Conservation (phyloP, 2,113 vertebrate species). For the Scytalopus superciliaris region DNA sequence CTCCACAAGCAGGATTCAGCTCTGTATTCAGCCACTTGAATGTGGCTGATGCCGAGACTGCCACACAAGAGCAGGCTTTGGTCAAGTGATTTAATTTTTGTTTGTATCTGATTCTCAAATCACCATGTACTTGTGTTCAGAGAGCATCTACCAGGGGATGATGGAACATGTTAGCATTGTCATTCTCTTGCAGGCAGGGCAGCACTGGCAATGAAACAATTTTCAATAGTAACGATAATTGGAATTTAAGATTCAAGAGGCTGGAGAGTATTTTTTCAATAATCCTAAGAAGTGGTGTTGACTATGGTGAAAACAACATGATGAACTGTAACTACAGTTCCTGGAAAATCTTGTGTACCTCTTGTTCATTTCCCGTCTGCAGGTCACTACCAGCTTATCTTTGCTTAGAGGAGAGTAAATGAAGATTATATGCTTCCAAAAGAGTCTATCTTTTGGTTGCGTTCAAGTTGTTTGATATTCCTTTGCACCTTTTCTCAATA, state of each 20-base stretch:
- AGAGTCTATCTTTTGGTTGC: background rate
- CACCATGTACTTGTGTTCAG: background rate
- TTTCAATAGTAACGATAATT: background rate
- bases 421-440: background rate
- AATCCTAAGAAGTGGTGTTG: background rate
- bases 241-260: background rate
- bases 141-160: background rate
- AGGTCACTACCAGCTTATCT: background rate
- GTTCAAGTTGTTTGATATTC: background rate
- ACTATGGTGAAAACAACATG: background rate
- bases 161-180: background rate
- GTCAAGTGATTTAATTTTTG: background rate
- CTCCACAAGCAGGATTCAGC: background rate
- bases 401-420: background rate
- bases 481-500: background rate
- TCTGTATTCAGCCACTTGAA: background rate
- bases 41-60: background rate
- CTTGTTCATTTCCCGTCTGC: background rate
- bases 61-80: background rate
- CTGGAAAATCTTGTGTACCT: background rate
- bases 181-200: background rate
- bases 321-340: background rate
- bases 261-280: background rate
- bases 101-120: background rate
- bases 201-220: background rate